Base-by-base conservation (phyloP, 2,888 invertebrate species). In the Heteromurus nitidus region DNA sequence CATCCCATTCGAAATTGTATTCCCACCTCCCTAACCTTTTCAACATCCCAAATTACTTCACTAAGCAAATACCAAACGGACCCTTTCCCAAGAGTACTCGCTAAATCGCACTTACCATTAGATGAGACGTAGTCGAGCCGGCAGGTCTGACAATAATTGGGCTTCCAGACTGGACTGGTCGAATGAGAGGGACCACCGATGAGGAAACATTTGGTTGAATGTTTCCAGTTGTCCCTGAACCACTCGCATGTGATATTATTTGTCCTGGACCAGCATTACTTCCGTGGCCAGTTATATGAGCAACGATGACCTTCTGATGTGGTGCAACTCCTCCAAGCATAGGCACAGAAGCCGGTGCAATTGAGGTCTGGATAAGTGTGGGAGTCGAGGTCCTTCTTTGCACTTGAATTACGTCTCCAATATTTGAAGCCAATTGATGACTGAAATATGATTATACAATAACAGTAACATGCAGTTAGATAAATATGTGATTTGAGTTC, bases 141-240 rank as follows among this genome's bases (percentile, higher is more conserved):
- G 81, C 81, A n/a, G 85, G 84, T 68, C 85, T 80, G 20, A 87
- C 83, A 22, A 87, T 83, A 9, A 86, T 82, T 0, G 87, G 87
- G 80, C 85, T 86, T 58, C 85, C 85, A 9, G 87, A 83, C 65
- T 87, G 87, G 7, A 86, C 85, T 9, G 87, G 87, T 42, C 86
- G 73, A 16, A 87, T 81, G 0, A 87, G 47, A 2, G 86, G 86
- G 0, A 81, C 80, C 47, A 82, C 80, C 22, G 73, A 60, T 5
- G 73, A 31, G 24, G 65, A 53, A 1, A 22, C 50, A 18, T 74
- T 74, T 47, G 80, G 44, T 20, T 81, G 75, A 11, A 62, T 55
- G 13, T 42, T 65, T n/a, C 72, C 62, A 22, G 76, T 50, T 20
- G 30, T 53, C 0, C 28, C 9, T 11, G 77, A 65, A 20, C 74